Evolutionary conservation across 2,113 vertebrate genomes (phyloP), one percentile per base, ranked within the genome.

Genomic region (Kryptolebias marmoratus): DNA sequence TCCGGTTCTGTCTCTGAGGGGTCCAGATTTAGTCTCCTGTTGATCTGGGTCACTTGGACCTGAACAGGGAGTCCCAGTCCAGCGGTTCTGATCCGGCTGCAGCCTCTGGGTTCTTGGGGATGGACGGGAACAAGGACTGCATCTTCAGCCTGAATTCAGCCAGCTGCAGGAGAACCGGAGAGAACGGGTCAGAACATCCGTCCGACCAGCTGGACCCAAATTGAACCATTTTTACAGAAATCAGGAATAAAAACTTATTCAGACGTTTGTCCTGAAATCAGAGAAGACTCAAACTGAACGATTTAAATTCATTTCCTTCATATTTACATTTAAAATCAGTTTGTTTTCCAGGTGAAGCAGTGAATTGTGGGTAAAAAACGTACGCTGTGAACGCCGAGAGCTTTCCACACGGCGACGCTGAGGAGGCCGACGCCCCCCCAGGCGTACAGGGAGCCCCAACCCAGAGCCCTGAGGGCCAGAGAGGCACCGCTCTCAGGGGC

Each of bases 391-490:
- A 97, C 94, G 0, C 93, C 96, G 36, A 97, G 79, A 30, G 91
- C 94, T 71, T 96, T 97, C 95, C 97, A 98, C 81, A 95, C 87
- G 0, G 94, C 78, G 62, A 96, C 91, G 75, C 94, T 94, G 68
- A 98, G 90, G 71, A 96, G 74, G 1, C 96, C 96, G 16, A 97
- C 96, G 7, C 97, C 97, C 0, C 95, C 95, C 94, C 96, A 98
- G 0, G 96, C 96, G 0, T 89, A 97, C 1, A 98, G 91, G 0
- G 97, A 98, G 10, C 97, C 97, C 96, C 96, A 97, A 12, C 95
- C 96, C 61, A 98, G 88, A 1, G 96, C 97, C 48, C 96, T 75
- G 68, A 98, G 82, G 14, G 97, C 97, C 77, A 98, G 91, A 0
- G 94, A 95, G 0, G 97, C 94, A 0, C 97, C 96, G 0, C 94